Conservation (phyloP, 2,113 vertebrate species). For the Gopherus evgoodei region DNA sequence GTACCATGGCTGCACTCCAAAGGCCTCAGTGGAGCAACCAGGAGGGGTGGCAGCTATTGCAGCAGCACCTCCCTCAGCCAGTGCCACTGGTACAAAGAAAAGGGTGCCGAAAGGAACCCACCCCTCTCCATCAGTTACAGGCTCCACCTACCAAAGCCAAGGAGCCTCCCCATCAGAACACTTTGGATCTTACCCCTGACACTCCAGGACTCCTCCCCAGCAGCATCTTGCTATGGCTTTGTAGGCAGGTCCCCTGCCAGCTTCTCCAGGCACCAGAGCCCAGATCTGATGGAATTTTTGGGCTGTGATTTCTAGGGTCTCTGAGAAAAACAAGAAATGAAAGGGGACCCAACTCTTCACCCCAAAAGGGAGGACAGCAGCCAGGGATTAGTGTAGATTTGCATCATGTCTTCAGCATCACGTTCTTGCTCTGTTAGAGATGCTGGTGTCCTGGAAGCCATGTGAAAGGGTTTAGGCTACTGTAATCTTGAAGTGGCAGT, state of each 20-base stretch:
- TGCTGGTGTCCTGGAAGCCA: background rate
- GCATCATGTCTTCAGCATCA: rapidly evolving
- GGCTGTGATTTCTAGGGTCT: background rate
- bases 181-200: background rate
- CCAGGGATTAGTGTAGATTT: background rate
- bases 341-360: rapidly evolving
- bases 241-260: background rate
- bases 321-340: background rate
- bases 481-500: background rate
- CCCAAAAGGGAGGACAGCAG: background rate
- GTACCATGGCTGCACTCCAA: background rate
- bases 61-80: background rate
- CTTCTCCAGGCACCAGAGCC: rapidly evolving
- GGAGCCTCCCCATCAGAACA: background rate
- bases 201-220: background rate
- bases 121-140: background rate
- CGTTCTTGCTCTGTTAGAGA: background rate
- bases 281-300: background rate
- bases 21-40: background rate
- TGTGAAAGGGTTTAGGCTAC: constrained; percentile 5
- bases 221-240: background rate
- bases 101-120: background rate
- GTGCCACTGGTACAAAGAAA: background rate
- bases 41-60: too few relatives aligned
- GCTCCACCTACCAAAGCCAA: background rate